Percentiles rank a stretch among this genome's conserved stretches.
phyloP scores from a whole-genome alignment of 2,113 vertebrate genomes.

The Callaeas wilsoni region DNA sequence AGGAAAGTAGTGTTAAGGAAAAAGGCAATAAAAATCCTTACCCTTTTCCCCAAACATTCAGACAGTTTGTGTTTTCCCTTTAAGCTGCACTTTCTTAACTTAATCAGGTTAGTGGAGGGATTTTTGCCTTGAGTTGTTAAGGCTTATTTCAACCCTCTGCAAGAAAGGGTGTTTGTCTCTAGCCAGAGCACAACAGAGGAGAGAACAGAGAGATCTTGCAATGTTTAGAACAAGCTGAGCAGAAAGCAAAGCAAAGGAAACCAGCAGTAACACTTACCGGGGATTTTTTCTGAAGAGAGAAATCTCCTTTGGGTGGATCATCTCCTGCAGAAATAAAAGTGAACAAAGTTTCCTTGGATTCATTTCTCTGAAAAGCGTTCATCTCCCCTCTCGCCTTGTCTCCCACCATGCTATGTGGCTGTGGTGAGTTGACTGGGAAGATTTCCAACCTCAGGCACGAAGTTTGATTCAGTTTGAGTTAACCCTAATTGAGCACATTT shows the following conservation, averaged over 20 bases:
- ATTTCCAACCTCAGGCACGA: conserved; percentile 67
- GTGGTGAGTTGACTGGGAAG: conserved; percentile 72
- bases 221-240: conserved; percentile 34
- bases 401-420: conserved; percentile 75
- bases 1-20: background rate
- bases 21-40: background rate
- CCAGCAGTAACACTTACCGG: conserved; percentile 66
- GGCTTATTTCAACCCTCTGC: conserved; percentile 47
- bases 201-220: conserved; percentile 45
- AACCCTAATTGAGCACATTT: conserved; percentile 73
- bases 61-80: background rate
- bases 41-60: background rate
- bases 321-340: conserved; percentile 72
- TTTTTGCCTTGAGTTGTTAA: conserved; percentile 54
- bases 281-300: conserved; percentile 59
- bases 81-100: conserved; percentile 21
- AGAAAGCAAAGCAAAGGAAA: conserved; percentile 30
- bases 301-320: conserved; percentile 47
- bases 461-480: conserved; percentile 73
- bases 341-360: conserved; percentile 73
- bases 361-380: conserved; percentile 72
- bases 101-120: conserved; percentile 52
- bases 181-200: conserved; percentile 41
- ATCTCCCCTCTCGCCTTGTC: conserved; percentile 69
- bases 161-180: conserved; percentile 52